Evolutionary conservation across 2,797 vertebrate genomes (phyloP), one percentile per base, ranked within the genome.

Genomic region (Lycodopsis pacificus): DNA sequence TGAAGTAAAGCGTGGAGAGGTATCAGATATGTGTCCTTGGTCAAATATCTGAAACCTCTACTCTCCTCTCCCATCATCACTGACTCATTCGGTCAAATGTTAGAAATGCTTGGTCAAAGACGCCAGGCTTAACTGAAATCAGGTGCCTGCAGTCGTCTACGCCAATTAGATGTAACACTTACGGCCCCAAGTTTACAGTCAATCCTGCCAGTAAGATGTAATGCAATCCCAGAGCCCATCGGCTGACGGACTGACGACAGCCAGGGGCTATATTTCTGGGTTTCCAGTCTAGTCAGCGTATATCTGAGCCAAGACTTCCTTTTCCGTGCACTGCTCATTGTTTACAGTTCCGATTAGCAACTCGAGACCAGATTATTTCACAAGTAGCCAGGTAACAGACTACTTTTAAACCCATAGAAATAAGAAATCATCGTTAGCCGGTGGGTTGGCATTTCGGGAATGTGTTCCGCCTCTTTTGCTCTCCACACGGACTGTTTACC

Each of bases 121-220:
- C 44, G 59, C 57, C 22, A 36, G 15, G 32, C 53, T 58, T 30
- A 17, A 71, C 22, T 48, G 10, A 49, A 68, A 79, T 81, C 71
- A 71, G 69, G 64, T 73, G 49, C 73, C 65, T 22, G 19, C 74
- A 79, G 80, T 80, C 49, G 44, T 77, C 80, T 46, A 69, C 25
- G 66, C n/a, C 53, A 44, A 87, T 91, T 77, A 85, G 34, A 80
- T 76, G 58, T 14, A 86, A 80, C 71, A 65, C 72, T 69, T 32
- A 27, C 38, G 42, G 76, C 83, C 65, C 64, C 12, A 12, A 81
- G 84, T 75, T 69, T 74, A 71, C 11, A 83, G 76, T 77, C 58
- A 62, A n/a, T 65, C 22, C 76, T 71, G 77, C 82, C 85, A 65
- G 49, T 72, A 63, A 71, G 44, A 59, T n/a, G 36, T 58, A 77